phyloP scores from a whole-genome alignment of 2,797 vertebrate genomes.

The Carduelis carduelis region DNA sequence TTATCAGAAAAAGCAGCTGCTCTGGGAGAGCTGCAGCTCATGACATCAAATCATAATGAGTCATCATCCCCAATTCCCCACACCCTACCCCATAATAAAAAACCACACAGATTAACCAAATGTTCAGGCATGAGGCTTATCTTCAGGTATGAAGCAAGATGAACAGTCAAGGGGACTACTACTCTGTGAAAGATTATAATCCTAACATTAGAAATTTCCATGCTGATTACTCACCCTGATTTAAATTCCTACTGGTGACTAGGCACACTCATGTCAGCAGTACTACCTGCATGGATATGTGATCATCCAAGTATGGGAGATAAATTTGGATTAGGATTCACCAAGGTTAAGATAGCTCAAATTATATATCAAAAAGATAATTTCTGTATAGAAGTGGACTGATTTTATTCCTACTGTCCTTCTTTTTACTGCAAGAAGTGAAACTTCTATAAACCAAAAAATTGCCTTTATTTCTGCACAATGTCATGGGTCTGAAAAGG shows the following conservation, averaged over 20 bases:
- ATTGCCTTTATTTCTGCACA: not conserved
- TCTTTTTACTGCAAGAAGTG: not conserved
- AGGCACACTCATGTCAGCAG: not conserved
- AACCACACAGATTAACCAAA: not conserved
- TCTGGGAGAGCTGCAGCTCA: not conserved
- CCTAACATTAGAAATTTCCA: not conserved
- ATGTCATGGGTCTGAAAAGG: not conserved
- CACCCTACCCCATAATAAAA: not conserved
- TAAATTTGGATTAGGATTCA: not conserved
- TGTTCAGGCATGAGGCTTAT: not conserved
- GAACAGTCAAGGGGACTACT: not conserved
- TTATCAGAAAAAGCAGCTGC: slow-evolving; percentile 37
- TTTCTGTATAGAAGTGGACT: not conserved
- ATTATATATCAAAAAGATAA: not conserved
- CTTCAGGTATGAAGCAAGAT: not conserved
- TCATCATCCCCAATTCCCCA: not conserved
- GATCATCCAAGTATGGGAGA: not conserved
- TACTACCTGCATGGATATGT: not conserved
- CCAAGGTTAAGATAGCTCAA: not conserved
- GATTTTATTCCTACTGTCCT: not conserved
- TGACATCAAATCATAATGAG: not conserved
- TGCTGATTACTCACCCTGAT: not conserved
- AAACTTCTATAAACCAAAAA: not conserved
- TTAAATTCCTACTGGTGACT: not conserved
- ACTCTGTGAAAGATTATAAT: not conserved